Evolutionary conservation across 2,888 invertebrate genomes (phyloP).

Genomic region (Anthoptus insignis): DNA sequence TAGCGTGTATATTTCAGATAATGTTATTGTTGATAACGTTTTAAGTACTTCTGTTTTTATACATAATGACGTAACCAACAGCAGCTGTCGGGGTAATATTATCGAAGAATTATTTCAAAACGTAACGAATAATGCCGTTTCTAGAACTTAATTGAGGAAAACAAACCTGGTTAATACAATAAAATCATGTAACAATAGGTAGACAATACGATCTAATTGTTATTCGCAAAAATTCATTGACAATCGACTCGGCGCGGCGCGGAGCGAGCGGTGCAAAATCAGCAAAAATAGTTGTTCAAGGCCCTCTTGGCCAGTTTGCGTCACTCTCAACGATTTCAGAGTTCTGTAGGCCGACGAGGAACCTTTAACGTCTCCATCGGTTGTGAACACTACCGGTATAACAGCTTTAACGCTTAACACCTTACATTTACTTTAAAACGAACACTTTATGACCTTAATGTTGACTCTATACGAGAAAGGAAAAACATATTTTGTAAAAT

Average conservation of each 20-base stretch:
- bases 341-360: not conserved
- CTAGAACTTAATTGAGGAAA: not conserved
- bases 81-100: not conserved
- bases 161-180: not conserved
- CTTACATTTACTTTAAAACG: not conserved
- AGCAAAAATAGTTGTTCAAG: constrained; percentile 29
- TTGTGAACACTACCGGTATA: not conserved
- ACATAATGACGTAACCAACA: no score
- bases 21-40: no score
- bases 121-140: not conserved
- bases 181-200: not conserved
- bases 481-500: no score
- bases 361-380: not conserved
- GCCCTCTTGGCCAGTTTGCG: constrained; percentile 10
- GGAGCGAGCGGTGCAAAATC: constrained; percentile 9
- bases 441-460: no score
- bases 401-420: not conserved
- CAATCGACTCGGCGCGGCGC: constrained; percentile 1
- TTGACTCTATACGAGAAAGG: no score
- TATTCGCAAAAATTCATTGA: constrained; percentile 1
- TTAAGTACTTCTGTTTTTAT: no score
- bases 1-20: no score
- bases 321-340: constrained; percentile 6
- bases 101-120: not conserved
- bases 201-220: not conserved